Evolutionary conservation across 2,888 invertebrate genomes (phyloP).

Genomic region (Isoperla grammatica): DNA sequence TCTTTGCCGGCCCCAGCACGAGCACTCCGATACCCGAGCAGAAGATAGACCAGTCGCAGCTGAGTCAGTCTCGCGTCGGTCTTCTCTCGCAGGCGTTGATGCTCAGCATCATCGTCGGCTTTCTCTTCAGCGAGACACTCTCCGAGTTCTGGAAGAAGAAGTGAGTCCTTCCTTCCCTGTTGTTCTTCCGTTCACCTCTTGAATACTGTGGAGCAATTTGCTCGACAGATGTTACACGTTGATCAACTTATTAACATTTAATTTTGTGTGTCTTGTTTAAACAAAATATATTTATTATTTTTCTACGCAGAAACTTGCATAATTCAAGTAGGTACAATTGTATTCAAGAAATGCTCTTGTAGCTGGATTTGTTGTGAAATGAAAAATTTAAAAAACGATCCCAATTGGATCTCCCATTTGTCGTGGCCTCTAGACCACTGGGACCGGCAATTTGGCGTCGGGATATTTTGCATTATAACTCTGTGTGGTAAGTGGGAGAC

Average conservation of each 20-base stretch:
- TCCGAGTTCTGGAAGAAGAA: conserved; percentile 92
- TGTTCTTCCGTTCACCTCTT: too few species aligned
- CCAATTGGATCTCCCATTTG: too few species aligned
- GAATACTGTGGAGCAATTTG: too few species aligned
- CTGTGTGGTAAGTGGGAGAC: too few species aligned
- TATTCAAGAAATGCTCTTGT: too few species aligned
- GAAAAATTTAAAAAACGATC: too few species aligned
- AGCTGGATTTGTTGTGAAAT: too few species aligned
- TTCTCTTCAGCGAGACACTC: conserved; percentile 84
- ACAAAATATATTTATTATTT: neutral
- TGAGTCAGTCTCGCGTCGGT: conserved; percentile 86
- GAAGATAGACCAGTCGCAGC: conserved; percentile 71
- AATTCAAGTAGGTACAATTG: too few species aligned
- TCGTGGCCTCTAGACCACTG: too few species aligned
- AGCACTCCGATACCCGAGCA: conserved; percentile 29
- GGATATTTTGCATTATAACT: too few species aligned
- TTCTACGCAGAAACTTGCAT: neutral
- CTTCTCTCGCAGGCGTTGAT: conserved; percentile 85
- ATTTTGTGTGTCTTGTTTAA: neutral
- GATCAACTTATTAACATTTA: neutral
- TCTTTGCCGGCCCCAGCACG: conserved; percentile 29
- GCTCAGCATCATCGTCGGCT: conserved; percentile 82
- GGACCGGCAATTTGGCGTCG: too few species aligned
- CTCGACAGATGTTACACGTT: too few species aligned
- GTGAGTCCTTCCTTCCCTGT: conserved; percentile 51